Conservation (phyloP, 2,888 invertebrate species). For the Prosapia bicincta region DNA sequence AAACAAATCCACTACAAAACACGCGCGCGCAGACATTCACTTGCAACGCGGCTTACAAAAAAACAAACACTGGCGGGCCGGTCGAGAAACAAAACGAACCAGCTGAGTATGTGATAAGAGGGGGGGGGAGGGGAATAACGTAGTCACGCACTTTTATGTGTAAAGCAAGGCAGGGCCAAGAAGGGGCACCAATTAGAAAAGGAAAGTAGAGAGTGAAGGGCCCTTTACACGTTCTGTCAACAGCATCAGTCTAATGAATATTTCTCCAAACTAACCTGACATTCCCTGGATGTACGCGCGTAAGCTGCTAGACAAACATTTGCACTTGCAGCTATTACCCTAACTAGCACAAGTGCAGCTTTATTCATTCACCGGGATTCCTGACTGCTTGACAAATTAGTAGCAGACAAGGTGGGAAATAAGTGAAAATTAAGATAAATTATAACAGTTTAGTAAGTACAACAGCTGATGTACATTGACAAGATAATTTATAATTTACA, state of each 20-base stretch:
- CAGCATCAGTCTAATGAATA: not conserved
- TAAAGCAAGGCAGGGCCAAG: slow-evolving; percentile 2
- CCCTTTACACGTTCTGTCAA: not conserved
- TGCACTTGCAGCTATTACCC: not conserved
- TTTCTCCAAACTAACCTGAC: not conserved
- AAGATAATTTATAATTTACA: too few relatives aligned
- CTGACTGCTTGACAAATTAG: too few relatives aligned
- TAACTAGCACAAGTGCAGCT: not conserved
- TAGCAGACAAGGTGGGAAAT: too few relatives aligned
- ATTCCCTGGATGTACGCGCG: not conserved
- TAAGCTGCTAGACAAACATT: not conserved
- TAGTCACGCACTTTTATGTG: slow-evolving; percentile 2
- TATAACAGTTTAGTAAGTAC: too few relatives aligned
- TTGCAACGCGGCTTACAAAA: not conserved
- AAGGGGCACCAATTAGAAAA: not conserved
- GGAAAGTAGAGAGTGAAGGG: not conserved
- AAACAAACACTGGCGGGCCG: not conserved
- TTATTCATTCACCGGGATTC: too few relatives aligned
- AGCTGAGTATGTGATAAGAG: not conserved
- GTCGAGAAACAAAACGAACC: not conserved
- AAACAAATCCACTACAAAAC: not conserved
- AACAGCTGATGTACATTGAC: too few relatives aligned
- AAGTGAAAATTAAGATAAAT: too few relatives aligned
- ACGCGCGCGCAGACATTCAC: not conserved
- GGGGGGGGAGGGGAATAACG: not conserved